Evolutionary conservation across 2,888 invertebrate genomes (phyloP), one percentile per base, ranked within the genome.

Genomic region (Drosophila falleni): DNA sequence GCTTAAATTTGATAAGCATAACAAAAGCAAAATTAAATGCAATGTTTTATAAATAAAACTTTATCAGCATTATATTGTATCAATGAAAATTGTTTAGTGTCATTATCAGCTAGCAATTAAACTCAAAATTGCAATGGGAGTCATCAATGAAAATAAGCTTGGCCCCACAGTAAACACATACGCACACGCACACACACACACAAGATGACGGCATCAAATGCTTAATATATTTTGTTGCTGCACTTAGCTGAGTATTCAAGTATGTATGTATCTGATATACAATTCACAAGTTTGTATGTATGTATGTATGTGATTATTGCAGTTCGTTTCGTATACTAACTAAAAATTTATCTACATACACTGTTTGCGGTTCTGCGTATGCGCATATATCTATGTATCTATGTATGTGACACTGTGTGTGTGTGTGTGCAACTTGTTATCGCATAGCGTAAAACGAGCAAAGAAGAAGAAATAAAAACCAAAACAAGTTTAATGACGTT

Each of bases 401-500:
- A 23, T 49, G n/a, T 31, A 10, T 39, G 35, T 65, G 37, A 29
- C 5, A 29, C 26, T 44, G 16, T 44, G 15, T 62, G 60, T 73
- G 44, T 74, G 53, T 71, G 70, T 75, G 76, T 88, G 87, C 87
- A 81, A 86, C 89, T 89, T 87, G 89, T 88, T 87, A 88, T 80
- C 86, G 88, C 89, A 89, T 85, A 81, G 79, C 88, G 74, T 87
- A 79, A 79, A 87, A 76, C 69, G 23, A 66, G 69, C 64, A 67
- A 76, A 74, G 66, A 76, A 73, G 65, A 68, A 71, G 71, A 82
- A 87, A 62, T 77, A 71, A 77, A 81, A 80, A 87, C 74, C 81
- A 89, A 90, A 90, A 91, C 90, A 83, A 87, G 90, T 91, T 90
- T 90, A 87, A 81, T 90, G 90, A 90, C 90, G 89, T 86, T 86